Evolutionary conservation across 2,888 invertebrate species (phyloP).

Genomic region (Hydropsyche betteni): DNA sequence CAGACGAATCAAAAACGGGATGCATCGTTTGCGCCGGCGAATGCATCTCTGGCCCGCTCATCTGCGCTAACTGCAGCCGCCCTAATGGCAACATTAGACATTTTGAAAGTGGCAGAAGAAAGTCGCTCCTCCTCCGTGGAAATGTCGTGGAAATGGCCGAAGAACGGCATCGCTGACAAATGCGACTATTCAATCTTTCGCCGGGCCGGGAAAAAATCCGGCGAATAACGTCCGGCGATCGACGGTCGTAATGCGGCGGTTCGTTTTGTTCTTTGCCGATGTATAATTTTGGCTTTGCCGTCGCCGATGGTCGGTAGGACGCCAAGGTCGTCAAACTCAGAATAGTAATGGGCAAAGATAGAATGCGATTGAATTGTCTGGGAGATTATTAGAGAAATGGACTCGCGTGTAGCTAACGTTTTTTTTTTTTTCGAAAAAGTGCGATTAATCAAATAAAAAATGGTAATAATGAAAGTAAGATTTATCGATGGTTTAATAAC

Average conservation of each 20-base stretch:
- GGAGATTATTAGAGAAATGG: too few species aligned
- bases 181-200: slow-evolving; percentile 36
- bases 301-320: neutral
- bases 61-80: slow-evolving; percentile 44
- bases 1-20: slow-evolving; percentile 33
- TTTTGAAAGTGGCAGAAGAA: slow-evolving; percentile 30
- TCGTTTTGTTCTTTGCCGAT: too few species aligned
- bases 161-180: slow-evolving; percentile 27
- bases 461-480: too few species aligned
- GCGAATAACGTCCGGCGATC: slow-evolving; percentile 20
- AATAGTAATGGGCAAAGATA: neutral
- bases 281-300: too few species aligned
- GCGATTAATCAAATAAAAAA: too few species aligned
- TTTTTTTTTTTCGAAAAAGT: too few species aligned
- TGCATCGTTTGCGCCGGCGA: slow-evolving; percentile 47
- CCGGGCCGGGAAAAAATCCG: slow-evolving; percentile 2
- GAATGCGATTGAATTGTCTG: neutral
- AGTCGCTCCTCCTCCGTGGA: slow-evolving; percentile 19
- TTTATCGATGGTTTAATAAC: too few species aligned
- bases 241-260: neutral
- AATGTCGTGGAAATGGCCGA: slow-evolving; percentile 32
- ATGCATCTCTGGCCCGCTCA: slow-evolving; percentile 45
- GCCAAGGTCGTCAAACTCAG: neutral
- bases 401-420: too few species aligned
- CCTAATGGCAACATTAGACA: slow-evolving; percentile 47